A percentile compares a stretch with the other conserved stretches of the same genome.
Conservation (phyloP, 2,797 vertebrate genomes). For the Alfaro cultratus region DNA sequence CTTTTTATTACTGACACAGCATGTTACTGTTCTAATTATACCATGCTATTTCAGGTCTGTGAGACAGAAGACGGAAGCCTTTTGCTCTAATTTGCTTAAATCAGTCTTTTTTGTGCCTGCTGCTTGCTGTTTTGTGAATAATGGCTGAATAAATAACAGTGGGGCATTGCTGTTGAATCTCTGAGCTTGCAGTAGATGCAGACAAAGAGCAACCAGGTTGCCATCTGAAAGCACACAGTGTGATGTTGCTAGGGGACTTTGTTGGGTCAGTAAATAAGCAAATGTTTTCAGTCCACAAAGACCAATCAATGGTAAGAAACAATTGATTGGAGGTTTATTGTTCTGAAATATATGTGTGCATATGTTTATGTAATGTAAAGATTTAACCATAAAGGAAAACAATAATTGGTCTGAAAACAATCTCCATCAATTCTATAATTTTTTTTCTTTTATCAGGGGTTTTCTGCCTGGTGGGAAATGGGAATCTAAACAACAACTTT, state of each 20-base stretch:
- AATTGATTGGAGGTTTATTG: not conserved
- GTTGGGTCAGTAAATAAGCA: not conserved
- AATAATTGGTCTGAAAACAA: not conserved
- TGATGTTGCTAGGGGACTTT: not conserved
- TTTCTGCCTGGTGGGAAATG: not conserved
- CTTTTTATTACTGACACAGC: slow-evolving; percentile 12
- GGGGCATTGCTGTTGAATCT: slow-evolving; percentile 5
- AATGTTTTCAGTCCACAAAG: not conserved
- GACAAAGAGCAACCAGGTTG: slow-evolving; percentile 1
- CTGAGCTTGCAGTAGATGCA: slow-evolving; percentile 1
- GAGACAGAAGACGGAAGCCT: not conserved
- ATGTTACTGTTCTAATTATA: slow-evolving; percentile 26
- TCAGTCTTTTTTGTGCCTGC: not conserved
- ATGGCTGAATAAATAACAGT: not conserved
- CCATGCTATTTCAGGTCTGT: slow-evolving; percentile 1
- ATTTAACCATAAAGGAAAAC: not conserved
- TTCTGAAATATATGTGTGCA: not conserved
- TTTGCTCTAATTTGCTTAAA: not conserved
- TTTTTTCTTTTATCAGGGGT: not conserved
- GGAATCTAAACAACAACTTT: not conserved
- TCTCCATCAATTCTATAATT: not conserved
- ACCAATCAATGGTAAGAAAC: not conserved
- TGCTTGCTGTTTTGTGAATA: not conserved
- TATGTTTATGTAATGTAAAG: not conserved
- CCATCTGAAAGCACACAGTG: not conserved